Conservation (phyloP, 2,113 vertebrate species). For the Steatornis caripensis region DNA sequence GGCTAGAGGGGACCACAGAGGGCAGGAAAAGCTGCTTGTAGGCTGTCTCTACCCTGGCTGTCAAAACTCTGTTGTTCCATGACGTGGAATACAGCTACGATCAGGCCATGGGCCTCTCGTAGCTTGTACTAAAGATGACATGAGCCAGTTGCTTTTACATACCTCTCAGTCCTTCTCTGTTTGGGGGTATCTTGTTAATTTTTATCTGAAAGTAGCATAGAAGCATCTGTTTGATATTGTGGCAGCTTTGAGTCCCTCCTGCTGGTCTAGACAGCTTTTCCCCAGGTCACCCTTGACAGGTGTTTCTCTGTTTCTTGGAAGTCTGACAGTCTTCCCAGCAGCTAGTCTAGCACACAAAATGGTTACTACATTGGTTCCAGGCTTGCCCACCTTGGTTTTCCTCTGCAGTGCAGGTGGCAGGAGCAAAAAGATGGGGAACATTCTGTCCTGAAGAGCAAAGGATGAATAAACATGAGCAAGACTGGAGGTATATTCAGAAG, state of each 20-base stretch:
- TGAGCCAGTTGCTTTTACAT: neutral
- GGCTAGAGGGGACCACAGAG: neutral
- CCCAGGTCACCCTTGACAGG: neutral
- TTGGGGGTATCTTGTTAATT: neutral
- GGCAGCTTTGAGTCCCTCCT: neutral
- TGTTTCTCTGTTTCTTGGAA: neutral
- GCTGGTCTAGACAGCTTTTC: neutral
- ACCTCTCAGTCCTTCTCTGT: neutral
- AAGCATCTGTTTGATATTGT: no score
- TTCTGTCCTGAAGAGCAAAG: neutral
- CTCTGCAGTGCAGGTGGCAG: neutral
- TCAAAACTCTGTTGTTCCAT: neutral
- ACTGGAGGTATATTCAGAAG: neutral
- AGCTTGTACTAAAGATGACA: no score
- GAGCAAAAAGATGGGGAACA: neutral
- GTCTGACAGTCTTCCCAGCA: neutral
- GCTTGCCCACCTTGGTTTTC: neutral
- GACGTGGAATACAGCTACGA: no score
- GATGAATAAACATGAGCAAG: neutral
- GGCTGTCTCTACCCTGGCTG: neutral
- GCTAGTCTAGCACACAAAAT: neutral
- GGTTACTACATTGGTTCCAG: neutral
- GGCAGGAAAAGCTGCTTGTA: neutral
- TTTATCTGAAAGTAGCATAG: neutral
- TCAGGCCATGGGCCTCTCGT: neutral